phyloP scores from a whole-genome alignment of 2,888 invertebrate species.

The Thera obeliscata region DNA sequence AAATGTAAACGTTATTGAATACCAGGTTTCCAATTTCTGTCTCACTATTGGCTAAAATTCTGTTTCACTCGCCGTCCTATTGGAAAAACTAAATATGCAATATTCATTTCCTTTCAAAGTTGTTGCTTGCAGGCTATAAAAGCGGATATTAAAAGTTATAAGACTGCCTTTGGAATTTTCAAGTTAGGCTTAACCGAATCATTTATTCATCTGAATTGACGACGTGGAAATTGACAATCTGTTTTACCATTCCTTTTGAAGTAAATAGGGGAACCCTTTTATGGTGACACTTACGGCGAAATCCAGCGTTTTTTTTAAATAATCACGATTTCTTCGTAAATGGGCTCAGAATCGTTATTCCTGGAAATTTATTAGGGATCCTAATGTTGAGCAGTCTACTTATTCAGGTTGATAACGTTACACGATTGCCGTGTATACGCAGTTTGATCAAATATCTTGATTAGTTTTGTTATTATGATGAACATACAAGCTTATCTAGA shows the following conservation, averaged over 20 bases:
- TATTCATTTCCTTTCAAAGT: slow-evolving; percentile 1
- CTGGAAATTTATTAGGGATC: too few species aligned
- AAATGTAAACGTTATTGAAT: too few species aligned
- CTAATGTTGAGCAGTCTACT: too few species aligned
- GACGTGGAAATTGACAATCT: slow-evolving; percentile 9
- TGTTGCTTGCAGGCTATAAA: slow-evolving; percentile 11
- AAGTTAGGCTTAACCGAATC: slow-evolving; percentile 8
- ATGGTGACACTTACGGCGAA: neutral
- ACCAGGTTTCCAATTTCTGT: neutral
- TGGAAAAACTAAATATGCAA: neutral
- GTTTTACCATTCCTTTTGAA: neutral
- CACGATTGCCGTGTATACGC: too few species aligned
- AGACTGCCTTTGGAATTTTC: slow-evolving; percentile 3
- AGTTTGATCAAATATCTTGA: too few species aligned
- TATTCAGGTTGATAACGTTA: too few species aligned
- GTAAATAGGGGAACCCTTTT: neutral
- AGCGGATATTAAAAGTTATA: slow-evolving; percentile 14
- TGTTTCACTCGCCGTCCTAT: neutral
- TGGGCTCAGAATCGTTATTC: too few species aligned
- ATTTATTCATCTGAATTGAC: slow-evolving; percentile 16
- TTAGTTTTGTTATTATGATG: neutral
- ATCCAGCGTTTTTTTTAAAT: neutral
- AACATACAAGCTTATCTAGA: neutral
- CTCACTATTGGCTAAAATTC: neutral
- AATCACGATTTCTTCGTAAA: neutral